Percentiles rank a stretch among this genome's conserved stretches.
Conservation (phyloP, 1,140 invertebrate species). For the Belonocnema kinseyi region DNA sequence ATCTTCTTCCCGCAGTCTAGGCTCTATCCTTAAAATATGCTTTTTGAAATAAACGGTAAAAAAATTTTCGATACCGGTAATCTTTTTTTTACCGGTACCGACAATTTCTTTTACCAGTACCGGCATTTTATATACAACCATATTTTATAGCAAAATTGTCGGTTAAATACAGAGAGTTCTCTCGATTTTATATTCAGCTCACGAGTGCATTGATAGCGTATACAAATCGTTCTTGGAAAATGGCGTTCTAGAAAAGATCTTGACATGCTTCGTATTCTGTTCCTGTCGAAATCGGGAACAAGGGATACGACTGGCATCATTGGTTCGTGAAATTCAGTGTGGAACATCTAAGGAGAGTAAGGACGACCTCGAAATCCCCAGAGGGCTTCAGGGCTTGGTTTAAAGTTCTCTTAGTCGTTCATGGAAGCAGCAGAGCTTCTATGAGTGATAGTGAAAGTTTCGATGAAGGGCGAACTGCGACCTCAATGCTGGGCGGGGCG, state of each 20-base stretch:
- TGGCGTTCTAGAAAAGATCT: constrained; percentile 31
- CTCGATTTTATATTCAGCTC: constrained; percentile 4
- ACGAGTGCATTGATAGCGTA: constrained; percentile 46
- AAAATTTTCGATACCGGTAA: no score
- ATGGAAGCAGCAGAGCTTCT: constrained; percentile 1
- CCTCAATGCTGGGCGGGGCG: not conserved
- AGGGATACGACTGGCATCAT: constrained; percentile 49
- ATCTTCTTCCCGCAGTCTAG: no score
- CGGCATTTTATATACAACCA: no score
- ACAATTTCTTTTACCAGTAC: no score
- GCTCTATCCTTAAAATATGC: no score
- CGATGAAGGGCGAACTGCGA: constrained; percentile 12
- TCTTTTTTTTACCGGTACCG: no score
- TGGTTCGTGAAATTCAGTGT: constrained; percentile 29
- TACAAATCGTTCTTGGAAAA: constrained; percentile 51
- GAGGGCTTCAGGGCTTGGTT: constrained; percentile 41
- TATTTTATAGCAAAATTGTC: not conserved
- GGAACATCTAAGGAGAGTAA: constrained; percentile 25
- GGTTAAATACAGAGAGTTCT: not conserved
- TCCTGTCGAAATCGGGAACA: constrained; percentile 52
- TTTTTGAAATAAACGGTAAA: no score
- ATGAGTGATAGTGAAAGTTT: not conserved
- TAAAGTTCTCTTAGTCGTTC: constrained; percentile 17
- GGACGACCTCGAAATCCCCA: constrained; percentile 36
- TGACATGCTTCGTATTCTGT: constrained; percentile 49